Evolutionary conservation across 2,113 vertebrate species (phyloP).

Genomic region (Arizona elegans): DNA sequence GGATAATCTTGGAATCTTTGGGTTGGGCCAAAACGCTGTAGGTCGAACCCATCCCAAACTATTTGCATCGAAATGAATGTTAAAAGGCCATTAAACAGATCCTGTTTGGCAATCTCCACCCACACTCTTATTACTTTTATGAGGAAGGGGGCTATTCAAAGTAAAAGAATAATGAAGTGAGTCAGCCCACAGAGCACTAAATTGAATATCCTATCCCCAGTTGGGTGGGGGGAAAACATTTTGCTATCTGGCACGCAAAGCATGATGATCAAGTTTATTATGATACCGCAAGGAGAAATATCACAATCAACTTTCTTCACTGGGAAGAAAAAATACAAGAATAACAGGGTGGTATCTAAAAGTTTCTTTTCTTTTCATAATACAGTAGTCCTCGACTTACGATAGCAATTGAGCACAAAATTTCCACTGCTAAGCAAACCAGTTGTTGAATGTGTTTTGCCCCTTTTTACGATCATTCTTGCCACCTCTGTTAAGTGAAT

Average conservation of each 20-base stretch:
- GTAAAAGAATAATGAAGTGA: background rate
- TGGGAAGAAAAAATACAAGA: background rate
- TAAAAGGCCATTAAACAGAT: constrained; percentile 2
- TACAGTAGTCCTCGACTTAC: background rate
- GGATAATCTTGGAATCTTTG: background rate
- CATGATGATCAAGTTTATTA: background rate
- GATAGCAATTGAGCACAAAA: background rate
- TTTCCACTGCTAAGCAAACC: background rate
- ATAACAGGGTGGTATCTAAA: background rate
- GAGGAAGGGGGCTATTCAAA: background rate
- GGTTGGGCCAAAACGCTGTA: background rate
- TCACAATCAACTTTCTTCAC: background rate
- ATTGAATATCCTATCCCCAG: background rate
- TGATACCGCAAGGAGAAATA: background rate
- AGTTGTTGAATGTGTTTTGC: background rate
- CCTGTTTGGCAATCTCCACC: constrained; percentile 15
- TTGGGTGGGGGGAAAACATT: background rate
- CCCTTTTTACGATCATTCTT: background rate
- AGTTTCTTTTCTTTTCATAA: background rate
- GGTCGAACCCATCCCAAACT: background rate
- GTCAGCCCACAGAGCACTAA: constrained; percentile 1
- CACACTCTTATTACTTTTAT: background rate
- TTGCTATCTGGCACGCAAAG: background rate
- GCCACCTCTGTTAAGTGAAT: background rate
- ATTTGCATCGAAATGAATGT: constrained; percentile 11